A percentile compares a stretch with the other conserved stretches of the same genome.
These are phyloP conservation scores for Polypedilum vanderplanki DNA, from an alignment of 1,140 invertebrate species.

Conservation along the genomic window DNA sequence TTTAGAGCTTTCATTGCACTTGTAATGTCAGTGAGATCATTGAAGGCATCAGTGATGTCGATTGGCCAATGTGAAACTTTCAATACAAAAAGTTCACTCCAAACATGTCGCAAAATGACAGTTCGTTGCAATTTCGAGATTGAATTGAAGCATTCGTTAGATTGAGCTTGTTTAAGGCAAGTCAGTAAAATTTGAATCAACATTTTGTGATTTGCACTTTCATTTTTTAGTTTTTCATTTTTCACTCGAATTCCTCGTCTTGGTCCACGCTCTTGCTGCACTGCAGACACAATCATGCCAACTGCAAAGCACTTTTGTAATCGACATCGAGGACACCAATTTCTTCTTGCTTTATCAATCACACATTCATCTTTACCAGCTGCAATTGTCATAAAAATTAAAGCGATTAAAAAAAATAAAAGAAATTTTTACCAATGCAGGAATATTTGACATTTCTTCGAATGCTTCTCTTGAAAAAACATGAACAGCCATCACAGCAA, in stretches of 20 bases:
- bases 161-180: constrained; percentile 48
- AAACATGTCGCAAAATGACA: constrained; percentile 49
- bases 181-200: constrained; percentile 51
- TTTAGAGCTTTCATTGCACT: constrained; percentile 44
- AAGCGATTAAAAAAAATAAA: not conserved
- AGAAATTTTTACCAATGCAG: constrained; percentile 60
- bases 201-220: constrained; percentile 37
- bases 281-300: constrained; percentile 72
- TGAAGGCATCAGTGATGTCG: constrained; percentile 44
- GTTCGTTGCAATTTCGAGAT: constrained; percentile 49
- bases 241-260: constrained; percentile 44
- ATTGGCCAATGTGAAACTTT: constrained; percentile 54
- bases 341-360: constrained; percentile 73
- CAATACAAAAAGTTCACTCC: constrained; percentile 53
- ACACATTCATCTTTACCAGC: constrained; percentile 67
- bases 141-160: constrained; percentile 47
- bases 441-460: constrained; percentile 60
- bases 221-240: constrained; percentile 32
- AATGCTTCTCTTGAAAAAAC: constrained; percentile 79
- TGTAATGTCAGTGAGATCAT: constrained; percentile 37
- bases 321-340: constrained; percentile 83
- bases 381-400: constrained; percentile 35
- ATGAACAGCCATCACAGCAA: constrained; percentile 83
- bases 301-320: constrained; percentile 70
- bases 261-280: constrained; percentile 73